Conservation (phyloP, 2,888 invertebrate genomes). For the Himalopsyche japonica region DNA sequence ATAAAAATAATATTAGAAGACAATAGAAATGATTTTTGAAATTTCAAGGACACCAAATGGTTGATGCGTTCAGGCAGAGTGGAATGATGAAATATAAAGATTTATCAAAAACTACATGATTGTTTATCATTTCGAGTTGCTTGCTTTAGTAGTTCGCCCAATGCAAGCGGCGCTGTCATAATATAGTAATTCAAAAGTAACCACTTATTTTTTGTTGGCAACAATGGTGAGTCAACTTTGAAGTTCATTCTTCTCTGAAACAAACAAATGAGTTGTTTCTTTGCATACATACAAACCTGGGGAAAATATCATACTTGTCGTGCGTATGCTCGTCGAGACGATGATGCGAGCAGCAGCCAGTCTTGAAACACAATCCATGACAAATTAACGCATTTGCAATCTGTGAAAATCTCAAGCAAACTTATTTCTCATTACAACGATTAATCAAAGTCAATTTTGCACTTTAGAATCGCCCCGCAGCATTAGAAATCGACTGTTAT, state of each 20-base stretch:
- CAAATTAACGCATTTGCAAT: slow-evolving; percentile 43
- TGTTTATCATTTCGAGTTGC: no score
- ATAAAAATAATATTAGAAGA: no score
- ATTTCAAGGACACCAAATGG: no score
- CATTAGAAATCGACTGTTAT: not conserved
- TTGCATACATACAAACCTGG: slow-evolving; percentile 12
- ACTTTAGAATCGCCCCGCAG: not conserved
- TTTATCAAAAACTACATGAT: no score
- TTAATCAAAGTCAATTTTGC: not conserved
- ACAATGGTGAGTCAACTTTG: not conserved
- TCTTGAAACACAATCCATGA: not conserved
- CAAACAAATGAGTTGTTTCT: not conserved
- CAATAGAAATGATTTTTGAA: no score
- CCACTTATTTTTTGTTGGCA: not conserved
- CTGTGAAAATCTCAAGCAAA: slow-evolving; percentile 59
- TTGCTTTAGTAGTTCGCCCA: no score
- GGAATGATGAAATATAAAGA: no score
- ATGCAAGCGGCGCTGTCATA: no score
- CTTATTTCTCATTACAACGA: slow-evolving; percentile 47
- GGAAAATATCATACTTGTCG: slow-evolving; percentile 9
- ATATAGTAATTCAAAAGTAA: not conserved
- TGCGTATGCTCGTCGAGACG: not conserved
- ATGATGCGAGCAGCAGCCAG: not conserved
- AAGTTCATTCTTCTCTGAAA: not conserved
- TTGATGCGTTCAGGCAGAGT: no score